Conservation (phyloP, 2,113 vertebrate species). For the Guaruba guarouba region DNA sequence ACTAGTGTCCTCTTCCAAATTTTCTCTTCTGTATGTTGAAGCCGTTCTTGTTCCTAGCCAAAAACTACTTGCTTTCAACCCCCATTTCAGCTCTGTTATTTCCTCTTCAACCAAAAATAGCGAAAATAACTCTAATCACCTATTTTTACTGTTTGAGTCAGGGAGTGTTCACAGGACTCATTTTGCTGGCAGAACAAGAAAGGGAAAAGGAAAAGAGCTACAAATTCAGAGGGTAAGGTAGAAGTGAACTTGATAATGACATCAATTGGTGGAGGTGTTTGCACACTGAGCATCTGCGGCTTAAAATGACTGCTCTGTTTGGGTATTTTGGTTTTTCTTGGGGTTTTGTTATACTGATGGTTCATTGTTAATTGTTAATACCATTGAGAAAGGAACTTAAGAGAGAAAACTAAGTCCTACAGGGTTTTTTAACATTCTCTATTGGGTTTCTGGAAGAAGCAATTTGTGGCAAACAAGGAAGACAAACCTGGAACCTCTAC, state of each 20-base stretch:
- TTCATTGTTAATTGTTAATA: not conserved
- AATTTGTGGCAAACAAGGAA: not conserved
- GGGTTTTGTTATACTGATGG: not conserved
- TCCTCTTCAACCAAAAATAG: not conserved
- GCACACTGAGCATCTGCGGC: not conserved
- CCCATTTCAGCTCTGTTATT: not conserved
- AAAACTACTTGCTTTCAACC: slow-evolving; percentile 5
- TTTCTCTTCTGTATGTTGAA: not conserved
- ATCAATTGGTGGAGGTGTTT: not conserved
- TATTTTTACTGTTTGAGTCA: slow-evolving; percentile 15
- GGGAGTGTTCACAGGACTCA: not conserved
- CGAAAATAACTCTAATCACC: slow-evolving; percentile 21
- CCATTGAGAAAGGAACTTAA: not conserved
- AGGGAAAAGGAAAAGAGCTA: not conserved
- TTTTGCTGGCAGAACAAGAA: not conserved
- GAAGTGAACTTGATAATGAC: not conserved
- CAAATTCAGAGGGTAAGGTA: not conserved
- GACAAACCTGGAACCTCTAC: not conserved
- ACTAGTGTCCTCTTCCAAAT: not conserved
- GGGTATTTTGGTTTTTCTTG: not conserved
- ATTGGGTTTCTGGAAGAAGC: not conserved
- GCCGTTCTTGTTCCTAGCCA: not conserved
- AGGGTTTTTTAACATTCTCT: not conserved
- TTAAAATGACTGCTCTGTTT: not conserved
- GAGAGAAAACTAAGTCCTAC: not conserved